These are phyloP conservation scores for Drosophila kurseongensis DNA, from an alignment of 1,140 invertebrate genomes.

Conservation along the genomic window DNA sequence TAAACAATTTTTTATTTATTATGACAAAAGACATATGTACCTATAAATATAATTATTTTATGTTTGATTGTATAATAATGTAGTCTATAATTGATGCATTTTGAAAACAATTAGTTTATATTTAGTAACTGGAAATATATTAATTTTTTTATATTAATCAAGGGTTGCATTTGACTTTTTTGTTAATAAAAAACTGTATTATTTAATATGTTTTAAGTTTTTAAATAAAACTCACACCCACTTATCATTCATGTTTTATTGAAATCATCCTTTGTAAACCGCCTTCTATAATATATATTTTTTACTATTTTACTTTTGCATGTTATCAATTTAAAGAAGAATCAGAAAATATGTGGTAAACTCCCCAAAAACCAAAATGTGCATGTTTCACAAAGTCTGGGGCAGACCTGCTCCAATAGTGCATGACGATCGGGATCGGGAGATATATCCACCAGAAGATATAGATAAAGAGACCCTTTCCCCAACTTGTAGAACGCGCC, in stretches of 20 bases:
- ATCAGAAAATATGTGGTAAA: slow-evolving; percentile 77
- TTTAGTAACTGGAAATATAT: too few relatives aligned
- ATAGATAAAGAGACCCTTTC: slow-evolving; percentile 16
- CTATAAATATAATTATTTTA: too few relatives aligned
- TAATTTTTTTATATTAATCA: too few relatives aligned
- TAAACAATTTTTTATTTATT: too few relatives aligned
- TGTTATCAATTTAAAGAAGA: slow-evolving; percentile 72
- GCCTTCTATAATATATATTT: slow-evolving; percentile 18
- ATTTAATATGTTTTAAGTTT: neutral
- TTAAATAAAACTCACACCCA: slow-evolving; percentile 5
- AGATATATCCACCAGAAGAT: slow-evolving; percentile 17
- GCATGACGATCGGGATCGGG: slow-evolving; percentile 58
- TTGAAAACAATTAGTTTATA: too few relatives aligned
- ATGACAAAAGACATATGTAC: too few relatives aligned
- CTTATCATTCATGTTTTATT: slow-evolving; percentile 16
- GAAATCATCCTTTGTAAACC: slow-evolving; percentile 1
- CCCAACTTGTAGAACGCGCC: slow-evolving; percentile 70
- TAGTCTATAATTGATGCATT: too few relatives aligned
- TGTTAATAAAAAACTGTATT: slow-evolving; percentile 10
- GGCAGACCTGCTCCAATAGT: slow-evolving; percentile 26
- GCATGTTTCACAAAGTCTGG: slow-evolving; percentile 50
- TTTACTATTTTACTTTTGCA: slow-evolving; percentile 60
- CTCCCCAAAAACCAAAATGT: slow-evolving; percentile 31
- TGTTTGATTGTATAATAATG: too few relatives aligned
- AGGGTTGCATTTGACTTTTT: too few relatives aligned